phyloP scores from a whole-genome alignment of 2,113 vertebrate genomes.

The Thalassarche chlororhynchos region DNA sequence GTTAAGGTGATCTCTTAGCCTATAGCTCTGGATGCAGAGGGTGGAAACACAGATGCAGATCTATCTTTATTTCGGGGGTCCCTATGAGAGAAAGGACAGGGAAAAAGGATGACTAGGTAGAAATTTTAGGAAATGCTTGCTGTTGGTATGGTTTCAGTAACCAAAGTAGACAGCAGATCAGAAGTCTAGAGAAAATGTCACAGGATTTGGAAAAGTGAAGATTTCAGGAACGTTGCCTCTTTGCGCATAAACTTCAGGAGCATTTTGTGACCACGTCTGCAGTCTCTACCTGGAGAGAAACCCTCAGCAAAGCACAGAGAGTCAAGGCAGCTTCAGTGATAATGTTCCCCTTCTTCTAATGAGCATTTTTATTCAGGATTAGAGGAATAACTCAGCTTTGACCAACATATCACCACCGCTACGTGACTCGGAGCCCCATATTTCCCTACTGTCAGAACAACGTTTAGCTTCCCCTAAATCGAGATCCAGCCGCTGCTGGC shows the following conservation, averaged over 20 bases:
- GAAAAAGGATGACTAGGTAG: background rate
- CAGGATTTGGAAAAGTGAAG: background rate
- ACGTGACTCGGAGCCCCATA: background rate
- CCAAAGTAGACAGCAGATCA: background rate
- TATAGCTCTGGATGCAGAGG: background rate
- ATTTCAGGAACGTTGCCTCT: background rate
- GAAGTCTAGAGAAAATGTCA: background rate
- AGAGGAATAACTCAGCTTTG: background rate
- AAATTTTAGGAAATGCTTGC: background rate
- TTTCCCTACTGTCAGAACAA: background rate
- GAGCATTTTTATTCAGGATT: background rate
- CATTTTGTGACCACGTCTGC: accelerated
- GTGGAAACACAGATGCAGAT: background rate
- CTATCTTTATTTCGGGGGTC: background rate
- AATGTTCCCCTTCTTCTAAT: background rate
- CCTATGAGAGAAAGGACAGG: background rate
- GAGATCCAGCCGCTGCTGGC: background rate
- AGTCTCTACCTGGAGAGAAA: background rate
- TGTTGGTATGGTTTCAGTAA: background rate
- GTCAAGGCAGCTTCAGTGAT: background rate
- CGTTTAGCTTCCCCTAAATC: background rate
- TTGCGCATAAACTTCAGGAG: background rate
- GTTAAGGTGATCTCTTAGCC: background rate
- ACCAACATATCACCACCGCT: accelerated
- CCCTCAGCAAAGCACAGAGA: background rate